phyloP scores from a whole-genome alignment of 2,113 vertebrate genomes.

The Pseudopodoces humilis region DNA sequence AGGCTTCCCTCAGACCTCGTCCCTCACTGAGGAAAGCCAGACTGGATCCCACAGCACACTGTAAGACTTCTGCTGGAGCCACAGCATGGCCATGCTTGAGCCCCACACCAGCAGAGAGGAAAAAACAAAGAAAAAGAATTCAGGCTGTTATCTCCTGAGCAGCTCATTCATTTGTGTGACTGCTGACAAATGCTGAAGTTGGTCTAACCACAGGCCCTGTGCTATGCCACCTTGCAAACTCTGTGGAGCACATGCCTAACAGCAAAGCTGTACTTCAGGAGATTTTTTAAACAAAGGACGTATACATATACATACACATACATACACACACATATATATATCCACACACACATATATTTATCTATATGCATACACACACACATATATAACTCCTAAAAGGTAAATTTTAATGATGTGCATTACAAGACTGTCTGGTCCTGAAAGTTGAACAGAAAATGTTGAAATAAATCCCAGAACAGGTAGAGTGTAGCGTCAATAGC shows the following conservation, averaged over 20 bases:
- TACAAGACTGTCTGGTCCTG: background rate
- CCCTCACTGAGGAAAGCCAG: background rate
- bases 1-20: background rate
- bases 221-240: background rate
- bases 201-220: background rate
- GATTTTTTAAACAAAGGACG: background rate
- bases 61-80: background rate
- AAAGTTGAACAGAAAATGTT: background rate
- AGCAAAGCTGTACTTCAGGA: background rate
- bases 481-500: background rate
- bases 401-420: background rate
- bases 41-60: background rate
- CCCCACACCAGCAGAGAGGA: too few species aligned
- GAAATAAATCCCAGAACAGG: background rate
- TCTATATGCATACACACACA: background rate
- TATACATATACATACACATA: background rate
- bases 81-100: rapidly evolving
- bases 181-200: background rate
- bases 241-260: background rate
- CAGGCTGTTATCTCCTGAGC: background rate
- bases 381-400: rapidly evolving
- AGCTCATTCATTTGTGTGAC: rapidly evolving
- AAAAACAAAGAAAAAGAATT: background rate
- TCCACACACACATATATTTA: background rate
- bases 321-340: too few species aligned